A percentile compares a stretch with the other conserved stretches of the same genome.
Evolutionary conservation across 2,888 invertebrate genomes (phyloP).

Genomic region (Cephus runcator): DNA sequence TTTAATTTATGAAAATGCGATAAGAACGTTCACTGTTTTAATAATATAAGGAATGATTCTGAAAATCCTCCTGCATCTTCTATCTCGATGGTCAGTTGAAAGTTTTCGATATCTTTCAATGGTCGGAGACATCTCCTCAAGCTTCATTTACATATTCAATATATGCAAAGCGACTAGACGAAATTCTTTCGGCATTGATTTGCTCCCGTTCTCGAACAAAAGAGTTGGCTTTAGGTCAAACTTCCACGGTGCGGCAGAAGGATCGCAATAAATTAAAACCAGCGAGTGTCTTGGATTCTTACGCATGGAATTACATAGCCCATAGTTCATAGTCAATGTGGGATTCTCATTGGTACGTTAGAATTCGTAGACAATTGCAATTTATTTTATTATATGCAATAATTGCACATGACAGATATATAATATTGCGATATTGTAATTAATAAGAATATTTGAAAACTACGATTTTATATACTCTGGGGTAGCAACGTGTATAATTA

Average conservation of each 20-base stretch:
- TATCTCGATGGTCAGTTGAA: slow-evolving; percentile 10
- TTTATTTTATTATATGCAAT: neutral
- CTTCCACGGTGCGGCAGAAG: slow-evolving; percentile 17
- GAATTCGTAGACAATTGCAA: neutral
- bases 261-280: neutral
- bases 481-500: too few species aligned
- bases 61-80: neutral
- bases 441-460: too few species aligned
- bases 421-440: neutral
- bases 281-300: neutral
- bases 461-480: too few species aligned
- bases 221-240: slow-evolving; percentile 49
- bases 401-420: neutral
- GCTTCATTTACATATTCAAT: slow-evolving; percentile 51
- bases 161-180: slow-evolving; percentile 46
- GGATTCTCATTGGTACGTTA: neutral
- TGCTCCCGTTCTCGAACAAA: slow-evolving; percentile 42
- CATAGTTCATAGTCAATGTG: neutral
- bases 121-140: slow-evolving; percentile 33
- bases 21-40: neutral
- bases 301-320: neutral
- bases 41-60: neutral
- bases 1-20: neutral
- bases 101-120: slow-evolving; percentile 53
- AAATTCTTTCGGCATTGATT: slow-evolving; percentile 47